These are phyloP conservation scores for Tiliacea aurago DNA, from an alignment of 2,888 invertebrate species.

Conservation along the genomic window DNA sequence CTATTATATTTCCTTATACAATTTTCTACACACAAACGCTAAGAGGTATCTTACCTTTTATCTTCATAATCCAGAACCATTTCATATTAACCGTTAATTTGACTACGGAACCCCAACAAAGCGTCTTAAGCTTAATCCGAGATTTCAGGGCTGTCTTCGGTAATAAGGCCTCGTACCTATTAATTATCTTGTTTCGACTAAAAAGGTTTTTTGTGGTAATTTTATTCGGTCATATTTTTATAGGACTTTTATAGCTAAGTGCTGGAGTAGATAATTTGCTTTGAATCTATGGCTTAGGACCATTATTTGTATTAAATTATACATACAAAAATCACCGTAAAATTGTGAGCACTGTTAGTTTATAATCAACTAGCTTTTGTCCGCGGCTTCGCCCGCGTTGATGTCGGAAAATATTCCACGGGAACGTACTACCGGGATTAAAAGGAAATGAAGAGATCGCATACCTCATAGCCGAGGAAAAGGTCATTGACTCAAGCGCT, in stretches of 20 bases:
- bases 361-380: too few species aligned
- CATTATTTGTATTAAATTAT: too few species aligned
- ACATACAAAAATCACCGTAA: too few species aligned
- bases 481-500: too few species aligned
- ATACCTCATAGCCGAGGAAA: too few species aligned
- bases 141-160: constrained; percentile 9
- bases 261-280: background rate
- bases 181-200: constrained; percentile 52
- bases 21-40: constrained; percentile 1
- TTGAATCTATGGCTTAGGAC: too few species aligned
- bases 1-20: background rate
- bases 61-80: constrained; percentile 16
- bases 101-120: constrained; percentile 43
- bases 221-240: constrained; percentile 46
- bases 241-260: constrained; percentile 7
- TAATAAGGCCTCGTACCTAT: constrained; percentile 36
- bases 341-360: too few species aligned
- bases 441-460: too few species aligned
- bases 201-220: constrained; percentile 47
- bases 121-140: constrained; percentile 25
- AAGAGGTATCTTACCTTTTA: constrained; percentile 11
- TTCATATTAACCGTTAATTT: constrained; percentile 26
- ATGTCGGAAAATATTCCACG: too few species aligned
- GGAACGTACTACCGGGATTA: too few species aligned
- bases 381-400: too few species aligned